Evolutionary conservation across 2,113 vertebrate genomes (phyloP), one percentile per base, ranked within the genome.

Genomic region (Irena cyanogastra): DNA sequence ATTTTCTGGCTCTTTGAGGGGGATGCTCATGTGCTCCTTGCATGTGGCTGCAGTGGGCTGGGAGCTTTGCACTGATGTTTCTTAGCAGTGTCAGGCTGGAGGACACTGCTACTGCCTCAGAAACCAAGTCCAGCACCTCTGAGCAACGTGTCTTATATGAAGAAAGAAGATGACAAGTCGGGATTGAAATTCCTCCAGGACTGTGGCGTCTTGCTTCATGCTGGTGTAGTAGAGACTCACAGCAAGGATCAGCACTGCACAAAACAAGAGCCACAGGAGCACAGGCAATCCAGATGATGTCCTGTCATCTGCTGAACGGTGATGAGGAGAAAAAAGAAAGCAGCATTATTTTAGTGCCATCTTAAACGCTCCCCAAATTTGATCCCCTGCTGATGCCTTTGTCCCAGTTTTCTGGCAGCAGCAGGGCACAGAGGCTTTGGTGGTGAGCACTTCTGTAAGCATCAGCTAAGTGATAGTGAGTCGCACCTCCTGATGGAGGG

Each of bases 91-190:
- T 18, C 61, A 89, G 63, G 50, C 74, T 13, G 2, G 11, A 59
- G 42, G 50, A 41, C 33, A 2, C 24, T 1, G 75, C 98, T 98
- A 99, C 90, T 98, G 98, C 96, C 97, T 98, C 89, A 96, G 97
- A 72, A 99, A 94, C 98, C 98, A 98, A 89, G 97, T 98, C 98
- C 99, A 99, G 94, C 98, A 99, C 86, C 98, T 97, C 96, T 98
- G 98, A 86, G 98, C 97, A 13, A 95, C 12, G 10, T 98, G 98
- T 93, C 98, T 98, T 91, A 99, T 92, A 30, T 97, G 98, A 92
- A 99, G 96, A 91, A 97, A 81, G 96, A 98, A 97, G 81, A 98
- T 96, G 19, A 98, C 98, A 84, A 99, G 94, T 30, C 63, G 81
- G 18, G 98, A 98, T 92, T 98, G 97, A 87, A 99, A 98, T 94